Conservation (phyloP, 2,113 vertebrate genomes). For the Anhinga anhinga region DNA sequence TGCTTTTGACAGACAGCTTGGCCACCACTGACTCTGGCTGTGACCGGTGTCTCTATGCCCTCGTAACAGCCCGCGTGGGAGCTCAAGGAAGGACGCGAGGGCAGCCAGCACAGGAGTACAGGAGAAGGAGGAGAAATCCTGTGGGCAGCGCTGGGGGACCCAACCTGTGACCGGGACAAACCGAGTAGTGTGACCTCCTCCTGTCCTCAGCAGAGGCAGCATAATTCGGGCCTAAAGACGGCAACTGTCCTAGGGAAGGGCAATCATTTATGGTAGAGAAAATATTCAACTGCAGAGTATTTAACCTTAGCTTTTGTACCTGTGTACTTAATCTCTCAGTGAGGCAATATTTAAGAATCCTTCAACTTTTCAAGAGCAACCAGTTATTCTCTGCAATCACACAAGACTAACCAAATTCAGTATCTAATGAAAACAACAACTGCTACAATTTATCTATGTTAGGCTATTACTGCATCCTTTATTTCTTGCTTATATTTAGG, state of each 20-base stretch:
- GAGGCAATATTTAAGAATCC: not conserved
- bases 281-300: not conserved
- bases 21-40: accelerated
- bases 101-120: not conserved
- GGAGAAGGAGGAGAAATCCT: not conserved
- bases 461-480: not conserved
- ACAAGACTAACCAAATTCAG: not conserved
- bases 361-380: not conserved
- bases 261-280: not conserved
- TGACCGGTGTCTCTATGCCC: accelerated
- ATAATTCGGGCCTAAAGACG: not conserved
- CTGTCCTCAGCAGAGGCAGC: not conserved
- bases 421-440: not conserved
- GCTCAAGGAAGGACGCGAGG: accelerated
- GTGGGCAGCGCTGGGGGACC: accelerated
- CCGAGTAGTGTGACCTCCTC: accelerated
- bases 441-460: not conserved
- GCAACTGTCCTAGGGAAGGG: not conserved
- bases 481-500: not conserved
- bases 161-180: not conserved
- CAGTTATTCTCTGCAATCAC: not conserved
- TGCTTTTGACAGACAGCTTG: not conserved
- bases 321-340: not conserved
- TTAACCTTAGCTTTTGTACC: not conserved
- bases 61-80: accelerated